Evolutionary conservation across 2,888 invertebrate genomes (phyloP).

Genomic region (Cheiracanthium punctorium): DNA sequence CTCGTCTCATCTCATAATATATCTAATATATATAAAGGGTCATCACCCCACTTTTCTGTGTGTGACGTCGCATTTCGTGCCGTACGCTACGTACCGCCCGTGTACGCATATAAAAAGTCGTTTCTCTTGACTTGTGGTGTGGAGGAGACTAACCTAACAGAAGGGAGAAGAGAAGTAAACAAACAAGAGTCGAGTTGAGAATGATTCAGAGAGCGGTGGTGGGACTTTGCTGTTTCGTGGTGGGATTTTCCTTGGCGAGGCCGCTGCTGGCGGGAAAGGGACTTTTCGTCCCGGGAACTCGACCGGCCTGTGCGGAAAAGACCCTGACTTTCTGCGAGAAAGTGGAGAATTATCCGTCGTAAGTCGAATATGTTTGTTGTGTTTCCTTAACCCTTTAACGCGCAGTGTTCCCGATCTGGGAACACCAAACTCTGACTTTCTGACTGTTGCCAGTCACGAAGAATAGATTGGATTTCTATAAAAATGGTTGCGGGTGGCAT

Average conservation of each 20-base stretch:
- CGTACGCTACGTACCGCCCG: too few relatives aligned
- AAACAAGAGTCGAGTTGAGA: not conserved
- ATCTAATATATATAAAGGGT: too few relatives aligned
- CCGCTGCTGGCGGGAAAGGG: not conserved
- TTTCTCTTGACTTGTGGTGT: too few relatives aligned
- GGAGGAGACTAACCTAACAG: too few relatives aligned
- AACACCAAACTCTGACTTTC: too few relatives aligned
- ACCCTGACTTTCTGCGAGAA: not conserved
- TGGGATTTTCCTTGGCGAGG: not conserved
- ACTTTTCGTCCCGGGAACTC: not conserved
- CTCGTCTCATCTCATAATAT: not conserved
- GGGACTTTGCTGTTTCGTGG: not conserved
- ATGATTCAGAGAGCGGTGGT: not conserved
- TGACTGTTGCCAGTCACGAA: too few relatives aligned
- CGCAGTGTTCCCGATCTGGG: too few relatives aligned
- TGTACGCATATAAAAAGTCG: not conserved
- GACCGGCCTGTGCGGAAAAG: not conserved
- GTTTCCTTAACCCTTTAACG: too few relatives aligned
- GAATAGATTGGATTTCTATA: too few relatives aligned
- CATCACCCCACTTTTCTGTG: too few relatives aligned
- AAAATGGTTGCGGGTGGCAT: too few relatives aligned
- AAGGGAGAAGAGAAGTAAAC: not conserved
- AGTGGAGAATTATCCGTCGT: constrained; percentile 3
- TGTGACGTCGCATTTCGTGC: not conserved
- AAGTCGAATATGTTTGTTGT: too few relatives aligned